Base-by-base conservation (phyloP, 2,888 invertebrate species). In the Acrobasis suavella region DNA sequence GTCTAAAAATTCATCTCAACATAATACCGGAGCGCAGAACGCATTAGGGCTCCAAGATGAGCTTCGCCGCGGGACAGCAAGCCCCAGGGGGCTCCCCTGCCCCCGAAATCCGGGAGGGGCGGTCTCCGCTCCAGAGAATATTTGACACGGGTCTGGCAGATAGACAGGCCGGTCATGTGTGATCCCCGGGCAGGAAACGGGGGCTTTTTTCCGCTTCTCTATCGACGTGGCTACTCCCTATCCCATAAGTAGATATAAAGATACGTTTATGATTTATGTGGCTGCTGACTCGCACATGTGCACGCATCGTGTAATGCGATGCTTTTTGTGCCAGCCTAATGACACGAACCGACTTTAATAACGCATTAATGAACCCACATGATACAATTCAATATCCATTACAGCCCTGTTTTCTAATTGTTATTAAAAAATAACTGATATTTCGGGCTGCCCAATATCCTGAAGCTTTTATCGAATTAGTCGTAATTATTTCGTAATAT, bases 131-230 rank as follows among this genome's bases (percentile, higher is more conserved):
- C 88, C 89, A 91, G 91, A 91, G 92, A 89, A 91, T 92, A 92
- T 92, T 92, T 92, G 92, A 92, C 91, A 92, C 89, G 92, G 92
- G 92, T 92, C 91, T 91, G 92, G 92, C 92, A 91, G 92, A 92
- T 91, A 91, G 92, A 92, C 92, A 91, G 90, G 84, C 89, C 91
- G 91, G 92, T 91, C 92, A 91, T 92, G 92, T 92, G 92, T 92
- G 92, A 91, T 91, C 90, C 89, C 87, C 86, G 83, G 85, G 81
- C 89, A 89, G 91, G 90, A 91, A 92, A 85, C 85, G 85, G 85
- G 89, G 85, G 82, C 81, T 92, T 92, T 91, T 91, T 91, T 89
- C 89, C 89, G 82, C 81, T 85, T 82, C 81, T 85, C 82, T 86
- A 86, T 90, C 89, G 87, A 89, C 86, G 81, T 83, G 81, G 85